These are phyloP conservation scores for Argyrosomus regius DNA, from an alignment of 2,797 vertebrate species.

Conservation along the genomic window DNA sequence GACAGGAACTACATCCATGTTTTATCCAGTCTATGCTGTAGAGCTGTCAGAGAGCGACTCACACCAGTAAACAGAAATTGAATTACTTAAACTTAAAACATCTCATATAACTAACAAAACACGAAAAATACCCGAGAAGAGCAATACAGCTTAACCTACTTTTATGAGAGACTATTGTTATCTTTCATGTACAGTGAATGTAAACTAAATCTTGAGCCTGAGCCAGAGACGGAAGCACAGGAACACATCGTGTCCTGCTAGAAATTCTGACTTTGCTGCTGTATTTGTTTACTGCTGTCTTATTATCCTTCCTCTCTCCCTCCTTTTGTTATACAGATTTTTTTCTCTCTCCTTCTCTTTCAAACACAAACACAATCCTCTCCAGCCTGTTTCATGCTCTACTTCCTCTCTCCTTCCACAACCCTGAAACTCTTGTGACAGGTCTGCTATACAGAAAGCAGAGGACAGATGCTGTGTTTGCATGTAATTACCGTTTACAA, in stretches of 20 bases:
- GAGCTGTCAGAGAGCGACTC: conserved; percentile 3
- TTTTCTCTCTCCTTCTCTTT: conserved; percentile 18
- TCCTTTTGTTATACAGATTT: conserved; percentile 21
- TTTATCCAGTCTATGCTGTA: too few relatives aligned
- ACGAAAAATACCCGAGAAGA: background rate
- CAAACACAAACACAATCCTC: conserved; percentile 48
- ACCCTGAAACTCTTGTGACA: conserved; percentile 28
- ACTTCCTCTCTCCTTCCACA: conserved; percentile 53
- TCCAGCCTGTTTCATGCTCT: conserved; percentile 51
- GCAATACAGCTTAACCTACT: background rate
- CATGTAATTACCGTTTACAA: conserved; percentile 1
- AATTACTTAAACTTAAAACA: background rate
- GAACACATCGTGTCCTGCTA: background rate
- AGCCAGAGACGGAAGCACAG: background rate
- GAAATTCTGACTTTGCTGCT: background rate
- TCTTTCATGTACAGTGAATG: too few relatives aligned
- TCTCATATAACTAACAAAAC: background rate
- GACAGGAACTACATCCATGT: too few relatives aligned
- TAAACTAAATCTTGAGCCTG: background rate
- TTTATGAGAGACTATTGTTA: too few relatives aligned
- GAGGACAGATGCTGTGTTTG: background rate
- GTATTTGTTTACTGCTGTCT: conserved; percentile 11
- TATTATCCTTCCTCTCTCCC: conserved; percentile 8
- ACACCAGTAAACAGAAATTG: background rate
- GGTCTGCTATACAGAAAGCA: conserved; percentile 24